Evolutionary conservation across 2,113 vertebrate genomes (phyloP), one percentile per base, ranked within the genome.

Genomic region (Jacana jacana): DNA sequence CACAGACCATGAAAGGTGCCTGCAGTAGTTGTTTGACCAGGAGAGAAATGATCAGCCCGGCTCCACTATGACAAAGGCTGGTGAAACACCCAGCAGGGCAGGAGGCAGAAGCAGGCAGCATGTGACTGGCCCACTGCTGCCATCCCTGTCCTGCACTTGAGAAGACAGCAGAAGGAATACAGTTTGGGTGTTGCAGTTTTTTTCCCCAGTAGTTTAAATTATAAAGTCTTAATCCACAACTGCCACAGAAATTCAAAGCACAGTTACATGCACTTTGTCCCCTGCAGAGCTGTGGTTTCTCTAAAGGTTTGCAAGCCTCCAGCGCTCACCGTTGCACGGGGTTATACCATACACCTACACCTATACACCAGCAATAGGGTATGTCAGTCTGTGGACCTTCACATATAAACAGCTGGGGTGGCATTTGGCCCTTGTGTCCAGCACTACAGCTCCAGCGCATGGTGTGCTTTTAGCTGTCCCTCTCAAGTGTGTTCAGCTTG

Each of bases 281-380:
- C 24, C 20, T 37, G 17, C 30, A 71, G 61, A 86, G 27, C 3
- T 63, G 51, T 48, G 48, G 20, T 40, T 81, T 87, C 81, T 46
- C 51, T 54, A 18, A 35, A 87, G 48, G 15, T 64, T 8, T 64
- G 77, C 69, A 51, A 35, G 57, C 30, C 48, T 31, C 27, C 14
- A 7, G 35, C 42, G 60, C 46, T 72, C 81, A 55, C 12, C 35
- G 4, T 0, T 42, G 75, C 58, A n/a, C 17, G 31, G 48, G 19
- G 24, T 24, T 49, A 39, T 8, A 31, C 3, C 3, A 0, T 15
- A 48, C n/a, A n/a, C n/a, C n/a, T n/a, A n/a, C n/a, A n/a, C n/a
- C n/a, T n/a, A n/a, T n/a, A 12, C 49, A 65, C 14, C 4, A 3
- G n/a, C 72, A 31, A 15, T 22, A 63, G 54, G 35, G 40, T 73